Conservation (phyloP, 2,797 vertebrate genomes). For the Echiichthys vipera region DNA sequence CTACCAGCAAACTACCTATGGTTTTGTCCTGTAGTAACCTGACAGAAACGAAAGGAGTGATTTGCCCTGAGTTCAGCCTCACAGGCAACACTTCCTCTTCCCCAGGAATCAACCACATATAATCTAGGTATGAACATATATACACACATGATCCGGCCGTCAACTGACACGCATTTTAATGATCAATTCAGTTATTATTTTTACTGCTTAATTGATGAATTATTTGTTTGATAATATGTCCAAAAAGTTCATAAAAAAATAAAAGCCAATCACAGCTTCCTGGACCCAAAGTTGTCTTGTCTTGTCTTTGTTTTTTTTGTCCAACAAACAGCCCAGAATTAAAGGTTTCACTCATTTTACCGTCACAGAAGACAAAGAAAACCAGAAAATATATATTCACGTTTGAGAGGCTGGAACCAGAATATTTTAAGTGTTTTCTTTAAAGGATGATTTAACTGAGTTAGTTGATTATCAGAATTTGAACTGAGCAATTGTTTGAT, state of each 20-base stretch:
- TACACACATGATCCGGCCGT: too few species aligned
- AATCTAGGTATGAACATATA: background rate
- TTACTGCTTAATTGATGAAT: background rate
- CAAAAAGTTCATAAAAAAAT: too few species aligned
- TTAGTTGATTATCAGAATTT: background rate
- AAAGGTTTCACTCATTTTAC: background rate
- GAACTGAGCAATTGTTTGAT: background rate
- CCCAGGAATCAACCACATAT: background rate
- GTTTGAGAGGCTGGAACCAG: background rate
- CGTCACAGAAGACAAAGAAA: background rate
- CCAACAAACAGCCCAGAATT: too few species aligned
- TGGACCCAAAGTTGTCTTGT: too few species aligned
- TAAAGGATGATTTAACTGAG: background rate
- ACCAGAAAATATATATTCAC: background rate
- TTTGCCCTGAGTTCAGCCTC: background rate
- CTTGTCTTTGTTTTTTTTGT: background rate
- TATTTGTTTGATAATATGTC: background rate
- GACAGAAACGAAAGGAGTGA: fast-evolving
- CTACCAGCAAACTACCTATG: background rate
- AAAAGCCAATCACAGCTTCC: too few species aligned
- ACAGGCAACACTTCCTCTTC: conserved; percentile 36
- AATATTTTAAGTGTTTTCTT: background rate
- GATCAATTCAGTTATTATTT: background rate
- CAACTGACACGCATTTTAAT: background rate
- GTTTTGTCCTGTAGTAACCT: conserved; percentile 61